phyloP scores from a whole-genome alignment of 2,888 invertebrate species.

The Agrypnus murinus region DNA sequence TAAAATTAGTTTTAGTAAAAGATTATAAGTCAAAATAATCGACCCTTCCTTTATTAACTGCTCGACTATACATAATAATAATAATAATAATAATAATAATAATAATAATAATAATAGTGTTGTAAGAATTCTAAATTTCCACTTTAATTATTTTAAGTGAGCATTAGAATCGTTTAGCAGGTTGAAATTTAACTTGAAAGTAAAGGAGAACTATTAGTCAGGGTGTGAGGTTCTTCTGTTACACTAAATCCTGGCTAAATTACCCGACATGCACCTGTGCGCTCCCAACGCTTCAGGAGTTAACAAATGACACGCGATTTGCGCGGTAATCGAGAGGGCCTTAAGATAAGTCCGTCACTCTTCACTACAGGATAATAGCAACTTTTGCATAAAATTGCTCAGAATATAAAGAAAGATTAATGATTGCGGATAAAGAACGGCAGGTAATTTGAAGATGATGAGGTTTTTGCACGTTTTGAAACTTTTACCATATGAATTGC shows the following conservation, averaged over 20 bases:
- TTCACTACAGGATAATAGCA: conserved; percentile 62
- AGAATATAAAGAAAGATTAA: conserved; percentile 64
- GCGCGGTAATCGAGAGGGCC: conserved; percentile 66
- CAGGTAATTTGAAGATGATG: conserved; percentile 56
- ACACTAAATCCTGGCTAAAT: conserved; percentile 68
- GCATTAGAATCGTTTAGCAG: neutral
- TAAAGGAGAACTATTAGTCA: conserved; percentile 53
- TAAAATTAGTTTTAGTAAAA: no score
- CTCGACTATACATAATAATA: no score
- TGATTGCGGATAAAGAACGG: conserved; percentile 62
- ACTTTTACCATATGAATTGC: neutral
- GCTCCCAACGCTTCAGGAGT: conserved; percentile 66
- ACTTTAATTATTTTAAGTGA: no score
- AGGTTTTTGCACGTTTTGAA: conserved; percentile 45
- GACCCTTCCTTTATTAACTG: no score
- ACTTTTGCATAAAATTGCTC: conserved; percentile 68
- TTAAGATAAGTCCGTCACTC: conserved; percentile 66
- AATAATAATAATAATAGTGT: no score
- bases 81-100: no score
- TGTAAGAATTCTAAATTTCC: no score
- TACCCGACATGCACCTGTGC: conserved; percentile 67
- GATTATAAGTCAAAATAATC: no score
- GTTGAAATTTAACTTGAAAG: conserved; percentile 45
- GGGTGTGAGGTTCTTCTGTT: conserved; percentile 53
- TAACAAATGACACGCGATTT: conserved; percentile 71